These are phyloP conservation scores for Stichodactyla mertensii DNA, from an alignment of 64 coral and sea anemone genomes.

Conservation along the genomic window DNA sequence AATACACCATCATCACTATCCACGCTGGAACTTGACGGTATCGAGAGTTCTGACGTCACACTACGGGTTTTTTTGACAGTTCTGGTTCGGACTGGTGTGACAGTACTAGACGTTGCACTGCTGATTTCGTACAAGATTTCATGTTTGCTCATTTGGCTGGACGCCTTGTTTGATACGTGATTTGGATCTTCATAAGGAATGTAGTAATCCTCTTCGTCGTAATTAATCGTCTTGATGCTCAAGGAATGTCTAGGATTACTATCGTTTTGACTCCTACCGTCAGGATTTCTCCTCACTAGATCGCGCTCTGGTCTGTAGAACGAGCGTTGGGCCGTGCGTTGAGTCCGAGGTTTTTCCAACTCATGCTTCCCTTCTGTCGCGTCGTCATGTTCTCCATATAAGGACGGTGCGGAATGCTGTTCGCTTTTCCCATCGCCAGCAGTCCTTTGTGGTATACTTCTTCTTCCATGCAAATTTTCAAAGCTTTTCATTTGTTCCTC, in stretches of 20 bases:
- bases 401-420: conserved; percentile 2
- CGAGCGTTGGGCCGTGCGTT: background rate
- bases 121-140: conserved; percentile 6
- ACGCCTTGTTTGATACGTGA: background rate
- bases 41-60: background rate
- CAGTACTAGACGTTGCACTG: conserved; percentile 1
- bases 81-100: background rate
- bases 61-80: background rate
- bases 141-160: background rate
- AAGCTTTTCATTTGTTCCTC: conserved; percentile 32
- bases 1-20: background rate
- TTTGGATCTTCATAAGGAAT: conserved; percentile 33
- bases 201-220: conserved; percentile 27
- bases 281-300: conserved; percentile 30
- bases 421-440: conserved; percentile 47
- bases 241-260: background rate
- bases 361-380: background rate
- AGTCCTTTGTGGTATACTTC: conserved; percentile 25
- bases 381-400: background rate
- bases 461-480: conserved; percentile 3
- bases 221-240: conserved; percentile 6
- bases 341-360: background rate
- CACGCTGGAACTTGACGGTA: background rate
- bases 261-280: conserved; percentile 42
- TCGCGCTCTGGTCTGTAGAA: conserved; percentile 16